phyloP scores from a whole-genome alignment of 1,140 invertebrate genomes.

The Drosophila punjabiensis region DNA sequence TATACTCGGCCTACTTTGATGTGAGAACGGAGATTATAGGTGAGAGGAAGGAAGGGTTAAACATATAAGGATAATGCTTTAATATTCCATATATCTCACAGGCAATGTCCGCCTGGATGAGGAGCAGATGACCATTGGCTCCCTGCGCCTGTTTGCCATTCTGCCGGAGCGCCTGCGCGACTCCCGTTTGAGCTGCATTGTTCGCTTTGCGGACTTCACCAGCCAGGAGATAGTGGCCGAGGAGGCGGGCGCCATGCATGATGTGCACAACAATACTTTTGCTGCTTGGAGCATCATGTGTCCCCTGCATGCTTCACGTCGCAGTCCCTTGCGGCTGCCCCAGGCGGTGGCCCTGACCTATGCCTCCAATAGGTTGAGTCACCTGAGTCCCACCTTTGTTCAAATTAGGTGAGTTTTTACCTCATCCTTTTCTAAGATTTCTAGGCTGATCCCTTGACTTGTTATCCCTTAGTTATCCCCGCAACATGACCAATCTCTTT shows the following conservation, averaged over 20 bases:
- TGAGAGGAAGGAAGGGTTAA: not conserved
- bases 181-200: slow-evolving; percentile 65
- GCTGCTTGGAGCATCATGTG: slow-evolving; percentile 80
- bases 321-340: slow-evolving; percentile 54
- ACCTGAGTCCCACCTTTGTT: slow-evolving; percentile 72
- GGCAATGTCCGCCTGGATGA: slow-evolving; percentile 59
- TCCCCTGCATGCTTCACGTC: slow-evolving; percentile 57
- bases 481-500: slow-evolving; percentile 71
- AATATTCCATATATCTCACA: slow-evolving; percentile 8
- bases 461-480: slow-evolving; percentile 62
- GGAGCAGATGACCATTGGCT: slow-evolving; percentile 62
- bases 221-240: slow-evolving; percentile 64
- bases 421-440: not conserved
- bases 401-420: slow-evolving; percentile 65
- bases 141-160: slow-evolving; percentile 74
- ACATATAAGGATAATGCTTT: not conserved
- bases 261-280: slow-evolving; percentile 76
- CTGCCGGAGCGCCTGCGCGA: slow-evolving; percentile 66
- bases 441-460: not conserved
- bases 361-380: slow-evolving; percentile 67
- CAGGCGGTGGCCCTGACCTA: slow-evolving; percentile 73
- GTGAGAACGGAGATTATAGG: slow-evolving; percentile 68
- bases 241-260: slow-evolving; percentile 70
- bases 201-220: slow-evolving; percentile 68
- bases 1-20: slow-evolving; percentile 83